Conservation (phyloP, 2,888 invertebrate genomes). For the Agriopis leucophaearia region DNA sequence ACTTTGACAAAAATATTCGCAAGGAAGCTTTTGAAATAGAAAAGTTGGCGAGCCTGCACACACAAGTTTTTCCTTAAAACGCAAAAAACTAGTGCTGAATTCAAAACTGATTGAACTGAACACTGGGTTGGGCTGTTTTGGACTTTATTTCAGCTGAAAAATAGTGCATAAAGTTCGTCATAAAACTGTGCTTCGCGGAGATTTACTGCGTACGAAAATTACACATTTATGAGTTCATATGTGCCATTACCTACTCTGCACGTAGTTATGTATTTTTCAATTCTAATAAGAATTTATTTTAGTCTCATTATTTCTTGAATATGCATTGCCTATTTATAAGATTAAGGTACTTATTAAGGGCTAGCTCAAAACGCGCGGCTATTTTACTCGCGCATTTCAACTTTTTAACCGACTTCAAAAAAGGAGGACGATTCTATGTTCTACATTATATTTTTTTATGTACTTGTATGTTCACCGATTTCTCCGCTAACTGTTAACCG, state of each 20-base stretch:
- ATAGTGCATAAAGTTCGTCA: conserved; percentile 46
- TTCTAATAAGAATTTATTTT: neutral
- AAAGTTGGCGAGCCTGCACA: conserved; percentile 23
- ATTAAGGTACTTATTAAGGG: conserved; percentile 11
- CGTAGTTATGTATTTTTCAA: conserved; percentile 10
- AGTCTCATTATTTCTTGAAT: conserved; percentile 7
- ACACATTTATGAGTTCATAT: conserved; percentile 33
- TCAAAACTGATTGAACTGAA: conserved; percentile 45
- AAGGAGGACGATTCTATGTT: too few species aligned
- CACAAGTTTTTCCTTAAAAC: conserved; percentile 31
- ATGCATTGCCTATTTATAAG: conserved; percentile 8
- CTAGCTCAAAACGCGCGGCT: too few species aligned
- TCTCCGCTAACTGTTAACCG: too few species aligned
- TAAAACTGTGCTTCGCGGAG: conserved; percentile 36
- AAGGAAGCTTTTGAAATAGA: conserved; percentile 20
- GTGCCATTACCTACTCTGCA: conserved; percentile 38
- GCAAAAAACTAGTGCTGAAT: conserved; percentile 38
- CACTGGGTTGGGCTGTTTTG: conserved; percentile 35
- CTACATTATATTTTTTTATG: too few species aligned
- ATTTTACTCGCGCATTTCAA: too few species aligned
- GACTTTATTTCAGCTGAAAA: conserved; percentile 40
- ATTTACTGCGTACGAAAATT: conserved; percentile 41
- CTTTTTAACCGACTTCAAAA: too few species aligned
- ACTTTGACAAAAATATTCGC: too few species aligned
- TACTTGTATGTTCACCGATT: too few species aligned